phyloP scores from a whole-genome alignment of 92 coral and sea anemone species.

The Palythoa caribaeorum region DNA sequence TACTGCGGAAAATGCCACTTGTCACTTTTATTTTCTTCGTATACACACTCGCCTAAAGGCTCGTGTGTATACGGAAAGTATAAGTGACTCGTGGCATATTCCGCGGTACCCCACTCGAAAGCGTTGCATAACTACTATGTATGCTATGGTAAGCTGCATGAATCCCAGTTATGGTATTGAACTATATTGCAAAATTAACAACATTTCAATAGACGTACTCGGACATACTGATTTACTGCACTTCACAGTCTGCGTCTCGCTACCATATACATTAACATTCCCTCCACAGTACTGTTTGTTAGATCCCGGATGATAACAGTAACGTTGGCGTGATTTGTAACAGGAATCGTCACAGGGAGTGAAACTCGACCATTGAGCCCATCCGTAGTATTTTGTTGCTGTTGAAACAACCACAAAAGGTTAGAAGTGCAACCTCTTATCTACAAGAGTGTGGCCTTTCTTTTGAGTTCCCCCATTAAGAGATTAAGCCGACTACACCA shows the following conservation, averaged over 20 bases:
- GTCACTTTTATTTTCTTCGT: no score
- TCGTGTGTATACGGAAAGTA: no score
- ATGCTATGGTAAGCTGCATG: no score
- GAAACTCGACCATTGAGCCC: conserved; percentile 78
- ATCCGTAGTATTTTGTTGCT: conserved; percentile 51
- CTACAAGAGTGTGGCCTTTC: no score
- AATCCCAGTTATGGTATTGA: not conserved
- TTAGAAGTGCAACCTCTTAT: not conserved
- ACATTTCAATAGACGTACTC: conserved; percentile 37
- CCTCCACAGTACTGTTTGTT: conserved; percentile 69
- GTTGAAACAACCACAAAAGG: not conserved
- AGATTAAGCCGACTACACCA: no score
- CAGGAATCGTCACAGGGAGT: conserved; percentile 69
- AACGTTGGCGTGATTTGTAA: conserved; percentile 71
- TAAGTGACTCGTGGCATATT: no score
- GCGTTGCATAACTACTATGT: no score
- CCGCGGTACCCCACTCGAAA: no score
- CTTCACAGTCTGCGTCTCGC: conserved; percentile 49
- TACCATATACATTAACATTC: conserved; percentile 66
- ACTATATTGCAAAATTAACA: not conserved
- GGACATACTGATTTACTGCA: conserved; percentile 71
- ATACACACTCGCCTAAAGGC: no score
- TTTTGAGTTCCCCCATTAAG: no score
- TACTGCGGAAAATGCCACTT: no score
- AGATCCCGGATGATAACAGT: conserved; percentile 67